Percentiles rank a stretch among this genome's conserved stretches.
These are phyloP conservation scores for Setipinna tenuifilis DNA, from an alignment of 2,797 vertebrate species.

Conservation along the genomic window DNA sequence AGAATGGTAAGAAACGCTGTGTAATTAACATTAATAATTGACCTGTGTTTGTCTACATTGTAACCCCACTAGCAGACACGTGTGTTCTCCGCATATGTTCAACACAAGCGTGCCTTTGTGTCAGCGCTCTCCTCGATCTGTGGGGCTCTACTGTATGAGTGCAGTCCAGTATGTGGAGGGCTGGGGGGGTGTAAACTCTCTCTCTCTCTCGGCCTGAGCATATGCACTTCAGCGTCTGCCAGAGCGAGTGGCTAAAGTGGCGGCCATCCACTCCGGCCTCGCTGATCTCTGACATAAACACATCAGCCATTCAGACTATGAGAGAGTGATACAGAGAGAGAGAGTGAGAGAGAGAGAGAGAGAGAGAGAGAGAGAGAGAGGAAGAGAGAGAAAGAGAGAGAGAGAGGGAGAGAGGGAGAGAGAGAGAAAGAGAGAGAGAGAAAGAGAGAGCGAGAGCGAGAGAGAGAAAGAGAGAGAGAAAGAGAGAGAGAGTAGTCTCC, in stretches of 20 bases:
- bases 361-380: conserved; percentile 7
- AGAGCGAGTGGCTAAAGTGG: conserved; percentile 22
- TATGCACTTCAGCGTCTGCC: background rate
- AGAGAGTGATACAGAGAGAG: background rate
- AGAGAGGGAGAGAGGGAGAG: conserved; percentile 12
- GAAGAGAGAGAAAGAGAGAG: conserved; percentile 8
- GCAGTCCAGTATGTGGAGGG: background rate
- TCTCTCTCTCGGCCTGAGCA: background rate
- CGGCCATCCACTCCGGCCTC: background rate
- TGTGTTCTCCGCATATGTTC: conserved; percentile 39
- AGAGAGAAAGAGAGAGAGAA: background rate
- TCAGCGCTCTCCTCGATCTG: background rate
- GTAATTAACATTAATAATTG: conserved; percentile 62
- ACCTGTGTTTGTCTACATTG: conserved; percentile 60
- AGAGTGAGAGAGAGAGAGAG: conserved; percentile 8
- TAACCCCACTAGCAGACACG: conserved; percentile 32
- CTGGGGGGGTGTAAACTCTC: background rate
- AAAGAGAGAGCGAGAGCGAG: background rate
- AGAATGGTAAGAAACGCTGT: conserved; percentile 49
- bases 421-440: conserved; percentile 3
- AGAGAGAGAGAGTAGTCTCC: conserved; percentile 5
- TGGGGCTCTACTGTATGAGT: background rate
- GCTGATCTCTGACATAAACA: conserved; percentile 27
- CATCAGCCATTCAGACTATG: conserved; percentile 9
- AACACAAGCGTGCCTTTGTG: conserved; percentile 43